Base-by-base conservation (phyloP, 2,797 vertebrate species). In the Poeciliopsis presidionis region DNA sequence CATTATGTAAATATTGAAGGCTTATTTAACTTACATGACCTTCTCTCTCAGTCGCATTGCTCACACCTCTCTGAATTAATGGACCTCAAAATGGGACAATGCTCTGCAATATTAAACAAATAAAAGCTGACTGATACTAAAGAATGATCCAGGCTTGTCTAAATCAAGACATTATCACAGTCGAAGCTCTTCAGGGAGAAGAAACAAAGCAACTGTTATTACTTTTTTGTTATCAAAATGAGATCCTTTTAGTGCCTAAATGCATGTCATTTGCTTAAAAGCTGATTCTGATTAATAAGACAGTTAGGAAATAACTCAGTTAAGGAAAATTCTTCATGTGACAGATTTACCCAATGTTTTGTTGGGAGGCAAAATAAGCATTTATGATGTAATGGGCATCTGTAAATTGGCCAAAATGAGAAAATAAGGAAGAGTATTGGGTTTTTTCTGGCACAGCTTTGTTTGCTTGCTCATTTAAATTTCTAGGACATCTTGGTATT, bases 1-100 rank as follows among this genome's bases (percentile, higher is more conserved):
- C 41, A 74, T 61, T 74, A 61, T 74, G 73, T 74, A 74, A 74
- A 74, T 74, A 59, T 61, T 45, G 25, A 74, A 45, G 55, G n/a
- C 73, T 45, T 74, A 61, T 59, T 59, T 57, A 57, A 74, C 20
- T 39, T 55, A 45, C 53, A 74, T 45, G 73, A 74, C 41, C 73
- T 74, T 74, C 73, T 74, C 51, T 73, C 25, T 61, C 39, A 45
- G 13, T 30, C 41, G 9, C 73, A 45, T 41, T 7, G 51, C 51
- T 57, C 25, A 74, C 36, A 74, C 11, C n/a, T 43, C 33, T 43
- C 43, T 45, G n/a, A 74, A 74, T 28, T 30, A 39, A 70, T 70
- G 67, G 41, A 70, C 41, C 39, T 43, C 67, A 70, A 45, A 70
- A 70, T 70, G 39, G 67, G 67, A 55, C 72, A 16, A 45, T 28